Evolutionary conservation across 2,888 invertebrate genomes (phyloP), one percentile per base, ranked within the genome.

Genomic region (Amphiduros pacificus): DNA sequence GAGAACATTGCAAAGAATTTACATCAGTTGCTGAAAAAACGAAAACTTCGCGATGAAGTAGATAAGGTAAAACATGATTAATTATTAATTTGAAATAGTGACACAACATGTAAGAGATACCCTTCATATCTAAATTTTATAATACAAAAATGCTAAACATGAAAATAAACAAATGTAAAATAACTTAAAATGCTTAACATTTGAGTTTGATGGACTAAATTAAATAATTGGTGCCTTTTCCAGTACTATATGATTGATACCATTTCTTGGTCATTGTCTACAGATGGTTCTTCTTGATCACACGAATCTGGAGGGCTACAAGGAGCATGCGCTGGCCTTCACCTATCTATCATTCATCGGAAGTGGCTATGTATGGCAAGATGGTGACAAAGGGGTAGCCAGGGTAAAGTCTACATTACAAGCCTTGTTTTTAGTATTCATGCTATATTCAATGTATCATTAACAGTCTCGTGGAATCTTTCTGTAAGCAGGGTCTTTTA

Each of bases 311-410:
- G 36, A 28, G 14, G 68, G 71, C 9, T 64, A 76, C 60, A 57
- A 64, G 40, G 66, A 78, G 44, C 54, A 66, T 28, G 61, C 76
- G 17, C 69, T 78, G 32, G 78, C 76, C 2, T 75, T 76, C 63
- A 63, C 77, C 11, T 73, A 75, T 61, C 68, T 78, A 51, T 64
- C 68, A 9, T 20, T 76, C 32, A 74, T 78, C 22, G 67, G 71
- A n/a, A 52, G 72, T 17, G 74, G 73, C 2, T 78, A 78, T 64
- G 70, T 78, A 17, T 78, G 78, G 78, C 77, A 78, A 58, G 73
- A 77, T 31, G 78, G 78, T 6, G 78, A 78, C 55, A 56, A 58
- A 53, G 75, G 73, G 5, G 75, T 73, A 6, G 55, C 72, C n/a
- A 64, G 72, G 69, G 78, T 77, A 62, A 60, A 63, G 14, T 9